Base-by-base conservation (phyloP, 1,140 invertebrate species). In the Drosophila sechellia region DNA sequence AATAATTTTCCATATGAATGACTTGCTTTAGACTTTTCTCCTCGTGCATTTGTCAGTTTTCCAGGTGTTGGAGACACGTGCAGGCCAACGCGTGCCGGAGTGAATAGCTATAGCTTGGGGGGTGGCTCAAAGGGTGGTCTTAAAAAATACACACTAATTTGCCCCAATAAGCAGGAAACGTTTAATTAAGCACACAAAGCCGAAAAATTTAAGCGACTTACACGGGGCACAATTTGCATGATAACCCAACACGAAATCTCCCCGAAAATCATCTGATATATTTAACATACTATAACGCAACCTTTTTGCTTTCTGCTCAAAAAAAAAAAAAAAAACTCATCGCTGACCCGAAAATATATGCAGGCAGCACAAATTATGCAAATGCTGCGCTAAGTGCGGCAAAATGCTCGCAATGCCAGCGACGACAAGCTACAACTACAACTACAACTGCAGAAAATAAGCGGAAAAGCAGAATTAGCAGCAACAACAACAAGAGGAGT, bases 61-160 rank as follows among this genome's bases (percentile, higher is more conserved):
- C 31, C 56, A 70, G 83, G 83, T 87, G 81, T 20, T 54, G 46
- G 31, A 53, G 78, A 64, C 81, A 85, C 81, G 81, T 85, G 81
- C 78, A 59, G 72, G 66, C 59, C 68, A 61, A 73, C 64, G 81
- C 81, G 48, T 68, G 69, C 45, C 64, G n/a, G 15, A 22, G 10
- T 48, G 35, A 53, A 45, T 43, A 31, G 17, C 46, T 11, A 45
- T 43, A 31, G 17, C 46, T 11, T 49, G 13, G 17, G 17, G 39
- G 40, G 42, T n/a, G 27, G 63, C n/a, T 64, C 5, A 34, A 40
- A 64, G 31, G 56, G n/a, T 10, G 34, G 35, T 11, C 50, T 63
- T 48, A 49, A 4, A 48, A 43, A 55, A 50, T 22, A 22, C 34
- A 50, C 11, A 39, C 71, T 75, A 66, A 76, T 76, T 49, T 52